Conservation (phyloP, 2,888 invertebrate species). For the Atrina japonica region DNA sequence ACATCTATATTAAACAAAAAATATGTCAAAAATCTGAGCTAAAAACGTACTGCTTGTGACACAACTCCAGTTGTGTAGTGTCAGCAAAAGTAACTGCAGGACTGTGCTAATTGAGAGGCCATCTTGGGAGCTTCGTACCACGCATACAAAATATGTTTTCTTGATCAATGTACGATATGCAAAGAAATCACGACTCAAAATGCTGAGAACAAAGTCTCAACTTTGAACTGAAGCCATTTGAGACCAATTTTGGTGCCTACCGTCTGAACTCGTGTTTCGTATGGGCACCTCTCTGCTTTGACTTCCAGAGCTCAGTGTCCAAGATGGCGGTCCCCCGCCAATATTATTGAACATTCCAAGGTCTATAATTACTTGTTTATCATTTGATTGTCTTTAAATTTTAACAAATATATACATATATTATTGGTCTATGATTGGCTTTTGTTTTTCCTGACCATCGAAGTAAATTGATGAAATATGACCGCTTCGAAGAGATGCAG, state of each 20-base stretch:
- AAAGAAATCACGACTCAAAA: constrained; percentile 2
- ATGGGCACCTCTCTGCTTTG: constrained; percentile 27
- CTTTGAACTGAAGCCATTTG: not conserved
- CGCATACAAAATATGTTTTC: constrained; percentile 17
- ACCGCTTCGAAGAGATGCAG: constrained; percentile 39
- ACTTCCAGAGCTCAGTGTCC: constrained; percentile 52
- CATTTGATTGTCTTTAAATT: constrained; percentile 23
- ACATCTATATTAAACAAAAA: too few relatives aligned
- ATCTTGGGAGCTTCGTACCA: constrained; percentile 35
- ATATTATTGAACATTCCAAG: constrained; percentile 65
- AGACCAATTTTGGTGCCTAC: constrained; percentile 31
- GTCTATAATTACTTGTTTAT: constrained; percentile 35
- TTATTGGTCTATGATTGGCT: constrained; percentile 34
- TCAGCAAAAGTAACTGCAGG: constrained; percentile 15
- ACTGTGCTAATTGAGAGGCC: constrained; percentile 28
- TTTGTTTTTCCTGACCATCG: constrained; percentile 20
- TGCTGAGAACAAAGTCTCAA: constrained; percentile 14
- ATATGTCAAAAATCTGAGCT: too few relatives aligned
- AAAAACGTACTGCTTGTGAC: too few relatives aligned
- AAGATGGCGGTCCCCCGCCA: constrained; percentile 71
- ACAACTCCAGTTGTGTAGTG: constrained; percentile 8
- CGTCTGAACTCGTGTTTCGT: constrained; percentile 37
- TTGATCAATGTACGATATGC: constrained; percentile 8
- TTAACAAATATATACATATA: constrained; percentile 24
- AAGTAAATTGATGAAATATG: constrained; percentile 16